These are phyloP conservation scores for Forbesichthys agassizii DNA, from an alignment of 2,113 vertebrate genomes.

Conservation along the genomic window DNA sequence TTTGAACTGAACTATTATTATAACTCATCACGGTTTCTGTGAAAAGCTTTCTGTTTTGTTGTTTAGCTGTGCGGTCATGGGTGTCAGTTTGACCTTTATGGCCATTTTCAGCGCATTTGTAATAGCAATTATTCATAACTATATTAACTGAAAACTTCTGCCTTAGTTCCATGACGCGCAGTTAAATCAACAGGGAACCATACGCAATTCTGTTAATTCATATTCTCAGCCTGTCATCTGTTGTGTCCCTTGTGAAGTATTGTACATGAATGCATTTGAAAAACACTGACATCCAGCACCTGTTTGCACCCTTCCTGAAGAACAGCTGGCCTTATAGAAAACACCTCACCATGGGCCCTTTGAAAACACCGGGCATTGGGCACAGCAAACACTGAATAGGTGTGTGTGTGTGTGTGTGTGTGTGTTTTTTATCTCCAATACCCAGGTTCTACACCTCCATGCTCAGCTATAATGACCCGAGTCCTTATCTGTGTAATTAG, in stretches of 20 bases:
- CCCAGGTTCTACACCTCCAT: constrained; percentile 27
- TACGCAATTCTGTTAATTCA: neutral
- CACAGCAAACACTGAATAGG: too few relatives aligned
- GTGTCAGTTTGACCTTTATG: too few relatives aligned
- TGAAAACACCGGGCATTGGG: constrained; percentile 23
- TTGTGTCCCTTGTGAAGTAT: neutral
- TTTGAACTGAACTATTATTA: too few relatives aligned
- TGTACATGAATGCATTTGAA: neutral
- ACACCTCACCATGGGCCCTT: constrained; percentile 30
- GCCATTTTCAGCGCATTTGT: too few relatives aligned
- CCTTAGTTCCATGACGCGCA: neutral
- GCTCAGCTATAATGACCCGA: constrained; percentile 55
- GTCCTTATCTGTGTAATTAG: constrained; percentile 68
- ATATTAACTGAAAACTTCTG: neutral
- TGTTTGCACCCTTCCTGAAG: constrained; percentile 59
- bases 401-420: constrained; percentile 1
- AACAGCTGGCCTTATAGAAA: constrained; percentile 38
- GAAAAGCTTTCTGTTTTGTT: neutral
- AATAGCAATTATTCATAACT: too few relatives aligned
- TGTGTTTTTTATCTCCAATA: constrained; percentile 7
- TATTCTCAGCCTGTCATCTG: neutral
- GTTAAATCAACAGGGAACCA: neutral
- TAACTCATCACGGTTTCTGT: too few relatives aligned
- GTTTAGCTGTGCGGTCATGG: neutral
- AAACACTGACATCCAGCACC: constrained; percentile 30